These are phyloP conservation scores for Drosophila ficusphila DNA, from an alignment of 1,140 invertebrate species.

Conservation along the genomic window DNA sequence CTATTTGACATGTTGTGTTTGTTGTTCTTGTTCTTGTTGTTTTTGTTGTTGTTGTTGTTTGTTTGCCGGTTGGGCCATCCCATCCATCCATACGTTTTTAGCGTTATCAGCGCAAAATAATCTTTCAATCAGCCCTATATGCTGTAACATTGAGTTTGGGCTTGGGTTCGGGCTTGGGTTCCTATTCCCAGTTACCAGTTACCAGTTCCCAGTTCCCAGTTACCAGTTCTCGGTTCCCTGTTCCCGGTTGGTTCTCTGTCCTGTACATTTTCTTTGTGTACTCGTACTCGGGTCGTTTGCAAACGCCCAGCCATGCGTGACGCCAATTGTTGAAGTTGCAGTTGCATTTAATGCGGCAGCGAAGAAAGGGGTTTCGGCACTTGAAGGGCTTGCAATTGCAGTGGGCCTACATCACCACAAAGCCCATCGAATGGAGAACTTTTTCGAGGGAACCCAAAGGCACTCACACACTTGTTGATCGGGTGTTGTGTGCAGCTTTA, in stretches of 20 bases:
- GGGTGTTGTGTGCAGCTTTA: too few relatives aligned
- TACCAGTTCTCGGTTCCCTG: conserved; percentile 9
- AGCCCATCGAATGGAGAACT: conserved; percentile 15
- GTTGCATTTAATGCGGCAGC: conserved; percentile 4
- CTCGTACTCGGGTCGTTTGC: conserved; percentile 1
- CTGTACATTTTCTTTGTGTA: too few relatives aligned
- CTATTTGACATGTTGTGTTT: conserved; percentile 73
- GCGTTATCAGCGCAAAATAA: conserved; percentile 83
- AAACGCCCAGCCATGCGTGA: conserved; percentile 61
- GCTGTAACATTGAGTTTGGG: too few relatives aligned
- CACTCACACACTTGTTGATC: conserved; percentile 18
- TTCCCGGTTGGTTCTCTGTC: conserved; percentile 3
- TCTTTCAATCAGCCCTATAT: conserved; percentile 79
- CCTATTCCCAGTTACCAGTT: neutral
- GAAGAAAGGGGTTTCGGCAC: conserved; percentile 8
- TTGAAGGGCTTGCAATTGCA: conserved; percentile 36
- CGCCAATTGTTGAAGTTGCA: conserved; percentile 66
- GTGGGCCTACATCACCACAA: neutral
- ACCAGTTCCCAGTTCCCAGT: neutral
- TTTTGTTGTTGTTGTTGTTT: too few relatives aligned
- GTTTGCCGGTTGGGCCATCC: conserved; percentile 41
- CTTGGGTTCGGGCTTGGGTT: too few relatives aligned
- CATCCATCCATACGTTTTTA: conserved; percentile 81
- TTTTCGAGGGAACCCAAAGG: neutral
- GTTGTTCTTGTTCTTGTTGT: too few relatives aligned